Base-by-base conservation (phyloP, 2,113 vertebrate species). In the Clarias magur region DNA sequence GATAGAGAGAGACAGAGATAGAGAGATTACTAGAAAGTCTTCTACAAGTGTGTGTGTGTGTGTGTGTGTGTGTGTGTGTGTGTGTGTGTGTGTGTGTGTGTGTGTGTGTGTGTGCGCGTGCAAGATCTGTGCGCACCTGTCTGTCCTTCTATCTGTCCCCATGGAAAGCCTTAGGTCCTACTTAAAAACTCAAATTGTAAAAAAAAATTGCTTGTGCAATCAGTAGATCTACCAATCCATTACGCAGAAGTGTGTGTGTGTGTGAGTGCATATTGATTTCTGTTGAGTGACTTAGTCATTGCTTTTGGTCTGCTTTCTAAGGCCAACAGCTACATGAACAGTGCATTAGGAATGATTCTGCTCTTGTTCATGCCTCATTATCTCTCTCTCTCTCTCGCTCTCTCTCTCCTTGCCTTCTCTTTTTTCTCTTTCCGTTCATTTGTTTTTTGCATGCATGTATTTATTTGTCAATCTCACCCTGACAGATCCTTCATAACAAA, bases 341-440 rank as follows among this genome's bases (percentile, higher is more conserved):
- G 59, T 81, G 59, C 56, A 81, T 81, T 62, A 81, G 4, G 27
- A 60, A 38, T 7, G 19, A 11, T 42, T 72, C 30, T 72, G 68
- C 68, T 70, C 67, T 70, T 12, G 73, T 80, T 30, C 54, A 79
- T 80, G 56, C 34, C 63, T 54, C 42, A 54, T 53, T 83, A 42
- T 8, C 59, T 63, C 59, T 21, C 21, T 62, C 54, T 81, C 27
- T 63, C 62, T 23, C 60, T 48, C 4, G 53, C 5, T 57, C n/a
- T 65, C 11, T 25, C 9, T 78, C 8, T 63, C 0, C 23, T 10
- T 62, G 62, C 7, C 21, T 63, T 63, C 23, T 59, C 57, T 5
- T 59, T 59, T 63, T 25, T 4, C 10, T 63, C 62, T 25, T 25
- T 67, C 13, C 15, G 65, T 16, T 4, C 25, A 56, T 54, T 15